Base-by-base conservation (phyloP, 2,113 vertebrate genomes). In the Neolamprologus fasciatus region DNA sequence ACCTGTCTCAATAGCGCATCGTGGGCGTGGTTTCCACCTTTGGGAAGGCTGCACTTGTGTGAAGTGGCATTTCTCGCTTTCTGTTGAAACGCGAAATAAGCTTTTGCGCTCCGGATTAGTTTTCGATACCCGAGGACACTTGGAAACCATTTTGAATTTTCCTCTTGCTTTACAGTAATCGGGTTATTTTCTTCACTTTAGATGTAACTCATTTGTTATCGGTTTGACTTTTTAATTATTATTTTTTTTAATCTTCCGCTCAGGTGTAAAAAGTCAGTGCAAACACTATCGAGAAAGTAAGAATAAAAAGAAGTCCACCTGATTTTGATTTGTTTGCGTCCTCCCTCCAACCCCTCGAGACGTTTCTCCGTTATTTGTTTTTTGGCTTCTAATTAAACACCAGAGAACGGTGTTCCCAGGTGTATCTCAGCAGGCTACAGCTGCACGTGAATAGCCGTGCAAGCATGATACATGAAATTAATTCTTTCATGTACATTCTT, bases 21-120 rank as follows among this genome's bases (percentile, higher is more conserved):
- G 2, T 88, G 89, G 89, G 87, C 11, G 90, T 87, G 87, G 87
- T 80, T 51, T 82, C 45, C 23, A 37, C 35, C 33, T 51, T 16
- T 58, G 33, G 80, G 86, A 28, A 26, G 21, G 21, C 33, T 1
- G 12, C 50, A 53, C 37, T 26, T 86, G 84, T 23, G 5, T 3
- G 45, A 8, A 2, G 6, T 6, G 13, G 1, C 31, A 5, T 2
- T 35, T 7, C 58, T n/a, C 4, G 10, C 6, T 4, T 2, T 4
- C 2, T 16, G 9, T 8, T 12, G 2, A 21, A 26, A 28, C 11
- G 45, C 2, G 16, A 71, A 53, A 61, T 21, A 28, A 61, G 31
- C 17, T 17, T 54, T 71, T 11, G 4, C 16, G 40, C 14, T 45
- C 42, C 28, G 37, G 37, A 1, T 16, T 26, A 45, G 13, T 73